Conservation (phyloP, 1,140 invertebrate genomes). For the Ips typographus region DNA sequence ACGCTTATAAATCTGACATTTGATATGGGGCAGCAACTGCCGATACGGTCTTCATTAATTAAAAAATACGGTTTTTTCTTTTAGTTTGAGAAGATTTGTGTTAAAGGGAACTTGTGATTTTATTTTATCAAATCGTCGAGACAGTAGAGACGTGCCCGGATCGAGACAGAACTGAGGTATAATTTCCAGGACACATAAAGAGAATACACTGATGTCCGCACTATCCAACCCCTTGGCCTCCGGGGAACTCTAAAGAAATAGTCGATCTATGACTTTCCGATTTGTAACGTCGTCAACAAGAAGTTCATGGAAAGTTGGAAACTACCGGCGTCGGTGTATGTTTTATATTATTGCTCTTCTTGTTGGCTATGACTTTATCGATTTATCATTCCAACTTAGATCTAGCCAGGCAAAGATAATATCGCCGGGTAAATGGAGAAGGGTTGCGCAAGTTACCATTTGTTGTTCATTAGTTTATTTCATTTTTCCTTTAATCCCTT, state of each 20-base stretch:
- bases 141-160: no score
- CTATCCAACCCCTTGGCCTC: constrained; percentile 41
- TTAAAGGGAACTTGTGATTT: no score
- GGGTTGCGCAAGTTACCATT: no score
- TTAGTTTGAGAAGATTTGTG: no score
- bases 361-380: constrained; percentile 2
- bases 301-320: constrained; percentile 26
- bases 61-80: no score
- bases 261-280: constrained; percentile 51
- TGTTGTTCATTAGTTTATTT: no score
- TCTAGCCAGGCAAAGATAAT: neutral
- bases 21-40: constrained; percentile 13
- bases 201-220: constrained; percentile 49
- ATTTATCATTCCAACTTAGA: constrained; percentile 7
- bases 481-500: no score
- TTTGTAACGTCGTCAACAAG: constrained; percentile 47
- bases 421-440: no score
- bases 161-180: no score
- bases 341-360: constrained; percentile 11
- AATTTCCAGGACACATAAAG: constrained; percentile 42
- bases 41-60: neutral
- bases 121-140: no score
- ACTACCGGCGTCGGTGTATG: constrained; percentile 1
- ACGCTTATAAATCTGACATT: constrained; percentile 36
- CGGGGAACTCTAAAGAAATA: constrained; percentile 51